These are phyloP conservation scores for Samia ricini DNA, from an alignment of 1,140 invertebrate genomes.

Conservation along the genomic window DNA sequence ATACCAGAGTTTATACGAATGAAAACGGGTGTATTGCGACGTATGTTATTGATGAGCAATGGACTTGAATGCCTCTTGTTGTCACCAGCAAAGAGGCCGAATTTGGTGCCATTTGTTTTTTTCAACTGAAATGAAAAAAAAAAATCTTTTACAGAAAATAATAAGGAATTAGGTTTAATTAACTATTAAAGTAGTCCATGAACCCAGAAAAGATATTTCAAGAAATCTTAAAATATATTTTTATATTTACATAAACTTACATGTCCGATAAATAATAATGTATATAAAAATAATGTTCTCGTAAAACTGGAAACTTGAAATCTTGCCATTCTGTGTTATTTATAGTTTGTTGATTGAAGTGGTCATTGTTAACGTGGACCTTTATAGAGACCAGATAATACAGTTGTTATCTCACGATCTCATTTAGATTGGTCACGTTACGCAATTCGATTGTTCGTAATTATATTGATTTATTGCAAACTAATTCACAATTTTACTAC, in stretches of 20 bases:
- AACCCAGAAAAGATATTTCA: no score
- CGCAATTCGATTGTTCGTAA: slow-evolving; percentile 10
- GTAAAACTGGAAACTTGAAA: not conserved
- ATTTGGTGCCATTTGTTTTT: slow-evolving; percentile 24
- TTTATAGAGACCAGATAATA: slow-evolving; percentile 16
- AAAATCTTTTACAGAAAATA: slow-evolving; percentile 2
- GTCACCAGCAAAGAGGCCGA: slow-evolving; percentile 35
- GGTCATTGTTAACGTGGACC: not conserved
- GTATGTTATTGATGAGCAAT: slow-evolving; percentile 31
- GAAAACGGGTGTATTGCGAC: slow-evolving; percentile 27
- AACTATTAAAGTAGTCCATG: no score
- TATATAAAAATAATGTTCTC: not conserved
- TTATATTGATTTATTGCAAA: not conserved
- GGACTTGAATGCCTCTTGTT: slow-evolving; percentile 28
- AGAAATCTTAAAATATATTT: not conserved
- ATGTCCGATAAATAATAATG: not conserved
- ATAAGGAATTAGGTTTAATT: no score
- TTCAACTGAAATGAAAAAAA: slow-evolving; percentile 38
- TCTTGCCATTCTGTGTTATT: not conserved
- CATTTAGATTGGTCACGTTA: slow-evolving; percentile 36
- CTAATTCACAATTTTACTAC: not conserved
- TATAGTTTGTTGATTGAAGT: not conserved
- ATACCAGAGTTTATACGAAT: slow-evolving; percentile 33
- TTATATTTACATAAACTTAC: not conserved
- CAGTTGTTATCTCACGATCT: slow-evolving; percentile 20